Conservation (phyloP, 2,888 invertebrate species). For the Temnothorax rugatulus region DNA sequence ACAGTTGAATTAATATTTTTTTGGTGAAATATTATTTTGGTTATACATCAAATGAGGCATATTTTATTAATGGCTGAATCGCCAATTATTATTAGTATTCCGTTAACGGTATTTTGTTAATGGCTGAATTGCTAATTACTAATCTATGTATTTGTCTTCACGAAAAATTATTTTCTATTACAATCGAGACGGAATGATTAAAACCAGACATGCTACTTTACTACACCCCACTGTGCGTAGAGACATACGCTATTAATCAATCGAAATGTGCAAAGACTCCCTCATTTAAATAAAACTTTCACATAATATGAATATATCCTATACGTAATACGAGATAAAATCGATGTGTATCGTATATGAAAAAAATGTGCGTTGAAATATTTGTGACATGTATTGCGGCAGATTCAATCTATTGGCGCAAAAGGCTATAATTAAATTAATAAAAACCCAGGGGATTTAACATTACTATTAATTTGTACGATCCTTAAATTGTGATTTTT, state of each 20-base stretch:
- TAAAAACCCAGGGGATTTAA: background rate
- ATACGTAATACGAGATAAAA: background rate
- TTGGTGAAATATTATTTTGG: background rate
- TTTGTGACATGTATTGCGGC: background rate
- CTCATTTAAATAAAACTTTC: constrained; percentile 27
- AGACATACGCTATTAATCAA: constrained; percentile 23
- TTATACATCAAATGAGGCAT: constrained; percentile 5
- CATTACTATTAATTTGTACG: constrained; percentile 5
- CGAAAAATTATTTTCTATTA: constrained; percentile 34
- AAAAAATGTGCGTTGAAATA: constrained; percentile 1
- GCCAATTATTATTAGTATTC: background rate
- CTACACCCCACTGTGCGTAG: constrained; percentile 5
- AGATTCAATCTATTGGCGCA: background rate
- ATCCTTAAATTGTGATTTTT: background rate
- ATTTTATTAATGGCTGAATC: constrained; percentile 4
- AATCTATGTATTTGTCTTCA: constrained; percentile 4
- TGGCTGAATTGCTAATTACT: constrained; percentile 36
- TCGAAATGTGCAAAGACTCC: constrained; percentile 15
- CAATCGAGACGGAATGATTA: constrained; percentile 20
- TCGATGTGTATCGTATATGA: background rate
- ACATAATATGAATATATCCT: background rate
- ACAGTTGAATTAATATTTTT: background rate
- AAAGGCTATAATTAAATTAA: constrained; percentile 15
- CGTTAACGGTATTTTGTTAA: constrained; percentile 11
- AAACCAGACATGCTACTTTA: background rate